A percentile compares a stretch with the other conserved stretches of the same genome.
Evolutionary conservation across 2,797 vertebrate genomes (phyloP).

Genomic region (Protonibea diacanthus): DNA sequence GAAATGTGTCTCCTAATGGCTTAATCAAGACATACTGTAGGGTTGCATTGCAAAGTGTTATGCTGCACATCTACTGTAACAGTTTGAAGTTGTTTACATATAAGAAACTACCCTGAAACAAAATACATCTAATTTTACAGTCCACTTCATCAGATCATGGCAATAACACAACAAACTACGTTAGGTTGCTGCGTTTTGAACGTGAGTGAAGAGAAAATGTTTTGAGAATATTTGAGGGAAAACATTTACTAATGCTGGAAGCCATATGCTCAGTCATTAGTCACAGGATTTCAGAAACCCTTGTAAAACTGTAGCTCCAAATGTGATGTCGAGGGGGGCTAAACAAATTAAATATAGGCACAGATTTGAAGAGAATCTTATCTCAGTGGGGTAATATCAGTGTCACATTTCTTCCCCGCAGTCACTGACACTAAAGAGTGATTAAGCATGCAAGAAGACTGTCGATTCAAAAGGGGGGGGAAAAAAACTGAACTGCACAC

Average conservation of each 20-base stretch:
- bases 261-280: conserved; percentile 53
- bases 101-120: background rate
- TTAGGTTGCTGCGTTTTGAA: conserved; percentile 9
- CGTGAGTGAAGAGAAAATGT: conserved; percentile 4
- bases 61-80: conserved; percentile 11
- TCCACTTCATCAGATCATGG: conserved; percentile 2
- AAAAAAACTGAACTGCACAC: conserved; percentile 32
- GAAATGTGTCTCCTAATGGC: conserved; percentile 59
- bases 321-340: conserved; percentile 38
- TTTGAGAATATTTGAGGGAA: conserved; percentile 21
- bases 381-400: conserved; percentile 70
- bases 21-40: conserved; percentile 60
- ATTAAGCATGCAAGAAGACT: conserved; percentile 71
- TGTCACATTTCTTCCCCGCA: conserved; percentile 67
- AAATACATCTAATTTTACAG: background rate
- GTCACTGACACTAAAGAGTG: conserved; percentile 66
- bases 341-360: conserved; percentile 67
- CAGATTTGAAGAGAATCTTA: conserved; percentile 69
- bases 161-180: conserved; percentile 3
- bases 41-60: conserved; percentile 18
- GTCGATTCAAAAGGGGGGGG: conserved; percentile 41
- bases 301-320: conserved; percentile 42
- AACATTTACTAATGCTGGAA: conserved; percentile 25
- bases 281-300: conserved; percentile 45
- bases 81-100: conserved; percentile 7